Conservation (phyloP, 1,140 invertebrate genomes). For the Orchestia grillus region DNA sequence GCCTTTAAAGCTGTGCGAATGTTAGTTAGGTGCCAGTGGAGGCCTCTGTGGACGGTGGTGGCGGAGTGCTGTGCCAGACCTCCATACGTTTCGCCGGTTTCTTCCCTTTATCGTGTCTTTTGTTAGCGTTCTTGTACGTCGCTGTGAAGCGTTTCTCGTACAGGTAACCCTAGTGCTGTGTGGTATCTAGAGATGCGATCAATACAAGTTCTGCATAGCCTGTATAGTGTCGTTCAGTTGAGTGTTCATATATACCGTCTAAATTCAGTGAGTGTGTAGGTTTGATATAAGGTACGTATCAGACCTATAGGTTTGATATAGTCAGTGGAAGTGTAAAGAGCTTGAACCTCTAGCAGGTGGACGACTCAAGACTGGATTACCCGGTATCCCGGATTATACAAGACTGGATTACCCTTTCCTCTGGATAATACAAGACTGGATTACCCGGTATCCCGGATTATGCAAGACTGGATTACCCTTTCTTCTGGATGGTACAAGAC, state of each 20-base stretch:
- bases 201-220: not conserved
- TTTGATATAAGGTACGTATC: too few relatives aligned
- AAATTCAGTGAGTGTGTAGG: not conserved
- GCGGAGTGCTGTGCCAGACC: not conserved
- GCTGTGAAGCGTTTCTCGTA: not conserved
- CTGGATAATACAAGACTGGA: conserved; percentile 24
- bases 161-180: not conserved
- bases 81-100: not conserved
- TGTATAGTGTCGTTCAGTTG: not conserved
- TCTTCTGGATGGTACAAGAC: not conserved
- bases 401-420: not conserved
- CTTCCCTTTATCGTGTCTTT: not conserved
- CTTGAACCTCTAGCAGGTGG: not conserved
- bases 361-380: conserved; percentile 13
- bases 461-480: conserved; percentile 34
- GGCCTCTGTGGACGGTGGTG: not conserved
- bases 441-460: not conserved
- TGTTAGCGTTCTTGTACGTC: not conserved
- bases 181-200: not conserved
- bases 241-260: not conserved
- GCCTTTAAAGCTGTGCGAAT: conserved; percentile 29
- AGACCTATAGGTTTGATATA: too few relatives aligned
- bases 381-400: not conserved
- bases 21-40: not conserved
- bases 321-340: not conserved